Base-by-base conservation (phyloP, 30 jellyfish, hydroid and myxozoan genomes). In the Clytia hemisphaerica region DNA sequence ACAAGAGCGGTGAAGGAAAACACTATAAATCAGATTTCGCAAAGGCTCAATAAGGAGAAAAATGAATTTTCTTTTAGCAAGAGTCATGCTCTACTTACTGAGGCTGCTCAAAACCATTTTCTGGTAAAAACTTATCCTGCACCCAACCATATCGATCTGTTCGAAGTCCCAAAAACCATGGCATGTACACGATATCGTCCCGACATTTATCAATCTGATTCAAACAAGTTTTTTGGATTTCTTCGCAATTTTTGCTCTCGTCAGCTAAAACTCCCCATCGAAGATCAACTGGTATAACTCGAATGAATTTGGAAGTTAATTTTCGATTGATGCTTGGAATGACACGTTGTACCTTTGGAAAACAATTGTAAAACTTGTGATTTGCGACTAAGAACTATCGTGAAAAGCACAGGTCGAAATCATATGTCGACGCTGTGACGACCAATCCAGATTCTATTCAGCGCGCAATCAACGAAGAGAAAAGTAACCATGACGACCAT, bases 81-180 rank as follows among this genome's bases (percentile, higher is more conserved):
- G n/a, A n/a, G n/a, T n/a, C n/a, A n/a, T n/a, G n/a, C n/a, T n/a
- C n/a, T n/a, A n/a, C n/a, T n/a, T n/a, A n/a, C n/a, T n/a, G 30
- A 4, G 60, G 60, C 19, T 46, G 19, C 24, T 46, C 60, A 46
- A 46, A 46, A 31, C 60, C 60, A 46, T 46, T 4, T n/a, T 31
- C 24, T 46, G 60, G 6, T 31, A 46, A n/a, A 27, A 46, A 9
- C 9, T 46, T 31, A 9, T 46, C 9, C 24, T 46, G 60, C 19
- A 46, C 60, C 60, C 60, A 46, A 2, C 60, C 60, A 46, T 46
- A 46, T 46, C 60, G 3, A 27, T 46, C 6, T 46, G 60, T 46
- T 31, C 60, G 60, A n/a, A 46, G 24, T 31, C 60, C 60, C 19
- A 46, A n/a, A 46, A 46, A 46, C 60, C 60, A 46, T 31, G 60